These are phyloP conservation scores for Tanytarsus gracilentus DNA, from an alignment of 2,888 invertebrate species.

Conservation along the genomic window DNA sequence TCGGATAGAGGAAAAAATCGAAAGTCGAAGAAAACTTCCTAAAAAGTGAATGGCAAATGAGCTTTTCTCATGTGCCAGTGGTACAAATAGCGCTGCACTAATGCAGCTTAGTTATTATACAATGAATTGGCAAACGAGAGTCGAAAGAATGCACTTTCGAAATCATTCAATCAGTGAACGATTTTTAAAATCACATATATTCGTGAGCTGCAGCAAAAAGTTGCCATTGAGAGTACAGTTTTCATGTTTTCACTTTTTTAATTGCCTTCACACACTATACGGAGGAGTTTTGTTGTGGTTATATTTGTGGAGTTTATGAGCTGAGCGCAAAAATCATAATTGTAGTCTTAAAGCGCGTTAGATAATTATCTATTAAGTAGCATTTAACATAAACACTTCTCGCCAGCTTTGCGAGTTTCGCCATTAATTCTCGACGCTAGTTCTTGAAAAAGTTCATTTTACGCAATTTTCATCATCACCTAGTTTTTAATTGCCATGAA, in stretches of 20 bases:
- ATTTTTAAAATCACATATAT: conserved; percentile 17
- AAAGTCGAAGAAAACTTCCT: background rate
- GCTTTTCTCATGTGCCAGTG: background rate
- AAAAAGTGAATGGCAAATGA: background rate
- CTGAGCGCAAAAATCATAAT: conserved; percentile 8
- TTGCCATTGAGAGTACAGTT: conserved; percentile 16
- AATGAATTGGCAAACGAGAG: background rate
- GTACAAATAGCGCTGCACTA: background rate
- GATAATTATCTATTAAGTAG: conserved; percentile 4
- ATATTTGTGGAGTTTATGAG: no score
- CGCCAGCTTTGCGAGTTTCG: background rate
- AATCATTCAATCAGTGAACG: conserved; percentile 23
- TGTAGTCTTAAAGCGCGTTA: conserved; percentile 1
- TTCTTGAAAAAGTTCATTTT: no score
- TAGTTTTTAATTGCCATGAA: no score
- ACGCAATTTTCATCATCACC: no score
- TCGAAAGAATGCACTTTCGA: conserved; percentile 26
- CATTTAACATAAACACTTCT: background rate
- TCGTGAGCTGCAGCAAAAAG: background rate
- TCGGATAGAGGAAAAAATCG: background rate
- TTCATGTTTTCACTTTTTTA: conserved; percentile 24
- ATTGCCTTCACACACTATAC: conserved; percentile 7
- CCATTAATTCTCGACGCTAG: background rate
- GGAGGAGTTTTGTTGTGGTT: no score
- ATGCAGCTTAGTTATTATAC: background rate